Evolutionary conservation across 2,888 invertebrate genomes (phyloP).

Genomic region (Drosophila rellima): DNA sequence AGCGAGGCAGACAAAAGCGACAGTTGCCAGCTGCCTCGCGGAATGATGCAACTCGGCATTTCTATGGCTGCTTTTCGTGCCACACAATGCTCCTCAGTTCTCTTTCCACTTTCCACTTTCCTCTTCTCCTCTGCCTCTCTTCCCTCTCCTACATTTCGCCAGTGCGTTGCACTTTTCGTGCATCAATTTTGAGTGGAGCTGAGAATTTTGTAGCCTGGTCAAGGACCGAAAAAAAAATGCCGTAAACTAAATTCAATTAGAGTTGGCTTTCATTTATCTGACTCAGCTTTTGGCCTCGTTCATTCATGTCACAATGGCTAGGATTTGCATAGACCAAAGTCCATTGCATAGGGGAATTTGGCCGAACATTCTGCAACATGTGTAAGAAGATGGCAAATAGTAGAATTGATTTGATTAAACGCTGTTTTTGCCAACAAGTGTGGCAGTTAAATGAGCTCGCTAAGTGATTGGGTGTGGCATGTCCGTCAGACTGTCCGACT

Average conservation of each 20-base stretch:
- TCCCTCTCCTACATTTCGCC: background rate
- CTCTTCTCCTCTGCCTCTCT: background rate
- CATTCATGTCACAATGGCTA: slow-evolving; percentile 61
- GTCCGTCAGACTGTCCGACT: background rate
- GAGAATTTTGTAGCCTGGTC: slow-evolving; percentile 38
- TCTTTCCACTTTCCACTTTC: slow-evolving; percentile 31
- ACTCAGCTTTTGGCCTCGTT: slow-evolving; percentile 25
- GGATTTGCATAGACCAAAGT: slow-evolving; percentile 61
- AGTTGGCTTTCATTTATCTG: slow-evolving; percentile 29
- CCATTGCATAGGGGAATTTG: slow-evolving; percentile 39
- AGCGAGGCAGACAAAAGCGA: slow-evolving; percentile 62
- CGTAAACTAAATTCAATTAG: slow-evolving; percentile 78
- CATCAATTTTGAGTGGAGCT: slow-evolving; percentile 48
- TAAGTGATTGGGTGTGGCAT: slow-evolving; percentile 43
- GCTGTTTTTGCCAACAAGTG: slow-evolving; percentile 66
- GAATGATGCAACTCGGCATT: slow-evolving; percentile 73
- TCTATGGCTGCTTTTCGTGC: slow-evolving; percentile 70
- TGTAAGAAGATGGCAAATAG: slow-evolving; percentile 46
- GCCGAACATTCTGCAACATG: slow-evolving; percentile 59
- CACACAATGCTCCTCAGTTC: slow-evolving; percentile 44
- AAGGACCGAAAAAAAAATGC: slow-evolving; percentile 57
- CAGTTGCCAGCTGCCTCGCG: slow-evolving; percentile 11
- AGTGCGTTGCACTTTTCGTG: slow-evolving; percentile 72
- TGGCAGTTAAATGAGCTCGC: slow-evolving; percentile 28
- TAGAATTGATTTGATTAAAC: slow-evolving; percentile 71